Evolutionary conservation across 2,797 vertebrate species (phyloP), one percentile per base, ranked within the genome.

Genomic region (Sorex maritimensis): DNA sequence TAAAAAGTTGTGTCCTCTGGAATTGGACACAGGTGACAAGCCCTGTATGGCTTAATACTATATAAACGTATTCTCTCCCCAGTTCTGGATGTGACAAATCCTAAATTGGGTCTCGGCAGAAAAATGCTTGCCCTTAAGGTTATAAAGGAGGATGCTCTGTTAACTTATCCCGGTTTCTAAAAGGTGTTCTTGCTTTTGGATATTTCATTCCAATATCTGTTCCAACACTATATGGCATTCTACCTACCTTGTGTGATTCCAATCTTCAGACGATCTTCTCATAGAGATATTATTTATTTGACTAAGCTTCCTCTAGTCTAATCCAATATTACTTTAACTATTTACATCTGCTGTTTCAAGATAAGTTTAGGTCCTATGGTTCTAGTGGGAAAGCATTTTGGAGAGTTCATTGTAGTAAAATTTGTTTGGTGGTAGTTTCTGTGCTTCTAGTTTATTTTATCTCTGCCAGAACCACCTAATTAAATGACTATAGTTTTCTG

Each of bases 331-430:
- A 26, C 5, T 38, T 49, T 24, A n/a, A 89, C 26, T 63, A 65
- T 81, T 88, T 69, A 79, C 19, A 52, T 14, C 19, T 75, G 44
- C 12, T 73, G 30, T 81, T 88, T 91, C 44, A 41, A 86, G 63
- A 38, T 69, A 67, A 85, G 28, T 13, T 67, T 74, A 10, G 1
- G 75, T n/a, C 65, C 26, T 79, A 26, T 67, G 1, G 49, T 84
- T 90, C 72, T 63, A 19, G 11, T 79, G 2, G 41, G 8, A 0
- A n/a, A 26, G 24, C 46, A 91, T 79, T 61, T 61, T 67, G 30
- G 23, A 14, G 34, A 26, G 19, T 67, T 67, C 19, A 67, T 28
- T 67, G 9, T 67, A 55, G 46, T 65, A 5, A n/a, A 61, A 23
- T 78, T 89, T 88, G 21, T 93, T 93, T 90, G 11, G 1, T 23